Evolutionary conservation across 2,888 invertebrate species (phyloP).

Genomic region (Operophtera brumata): DNA sequence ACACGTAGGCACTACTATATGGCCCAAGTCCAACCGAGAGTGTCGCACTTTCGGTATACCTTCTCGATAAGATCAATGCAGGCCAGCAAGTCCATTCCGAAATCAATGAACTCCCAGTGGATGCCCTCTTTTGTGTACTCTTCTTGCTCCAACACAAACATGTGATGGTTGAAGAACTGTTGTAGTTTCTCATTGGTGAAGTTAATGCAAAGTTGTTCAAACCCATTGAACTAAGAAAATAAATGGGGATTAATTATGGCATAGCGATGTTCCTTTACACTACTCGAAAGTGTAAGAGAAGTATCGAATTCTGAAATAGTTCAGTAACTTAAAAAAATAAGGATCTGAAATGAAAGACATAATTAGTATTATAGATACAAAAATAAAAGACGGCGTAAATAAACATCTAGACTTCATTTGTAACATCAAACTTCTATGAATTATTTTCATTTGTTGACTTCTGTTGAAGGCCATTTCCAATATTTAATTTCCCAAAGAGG

Average conservation of each 20-base stretch:
- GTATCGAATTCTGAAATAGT: neutral
- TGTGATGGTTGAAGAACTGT: slow-evolving; percentile 99
- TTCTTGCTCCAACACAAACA: slow-evolving; percentile 99
- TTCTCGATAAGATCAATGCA: slow-evolving; percentile 99
- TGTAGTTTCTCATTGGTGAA: slow-evolving; percentile 99
- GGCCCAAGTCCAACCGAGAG: slow-evolving; percentile 48
- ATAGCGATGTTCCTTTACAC: slow-evolving; percentile 15
- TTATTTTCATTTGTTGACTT: too few relatives aligned
- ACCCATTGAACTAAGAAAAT: slow-evolving; percentile 94
- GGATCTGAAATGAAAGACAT: slow-evolving; percentile 15
- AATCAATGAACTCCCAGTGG: slow-evolving; percentile 99
- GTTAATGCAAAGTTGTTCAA: slow-evolving; percentile 99
- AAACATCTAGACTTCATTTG: too few relatives aligned
- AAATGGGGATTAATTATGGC: slow-evolving; percentile 61
- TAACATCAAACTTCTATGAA: too few relatives aligned
- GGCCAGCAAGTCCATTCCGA: slow-evolving; percentile 98
- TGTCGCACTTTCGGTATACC: slow-evolving; percentile 82
- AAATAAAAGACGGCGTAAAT: too few relatives aligned
- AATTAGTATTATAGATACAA: neutral
- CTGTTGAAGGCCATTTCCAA: too few relatives aligned
- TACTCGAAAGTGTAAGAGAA: slow-evolving; percentile 20
- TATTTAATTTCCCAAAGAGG: too few relatives aligned
- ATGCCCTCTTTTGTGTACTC: slow-evolving; percentile 99
- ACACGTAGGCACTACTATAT: slow-evolving; percentile 40
- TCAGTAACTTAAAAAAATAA: slow-evolving; percentile 1